Evolutionary conservation across 2,113 vertebrate species (phyloP).

Genomic region (Sitta europaea): DNA sequence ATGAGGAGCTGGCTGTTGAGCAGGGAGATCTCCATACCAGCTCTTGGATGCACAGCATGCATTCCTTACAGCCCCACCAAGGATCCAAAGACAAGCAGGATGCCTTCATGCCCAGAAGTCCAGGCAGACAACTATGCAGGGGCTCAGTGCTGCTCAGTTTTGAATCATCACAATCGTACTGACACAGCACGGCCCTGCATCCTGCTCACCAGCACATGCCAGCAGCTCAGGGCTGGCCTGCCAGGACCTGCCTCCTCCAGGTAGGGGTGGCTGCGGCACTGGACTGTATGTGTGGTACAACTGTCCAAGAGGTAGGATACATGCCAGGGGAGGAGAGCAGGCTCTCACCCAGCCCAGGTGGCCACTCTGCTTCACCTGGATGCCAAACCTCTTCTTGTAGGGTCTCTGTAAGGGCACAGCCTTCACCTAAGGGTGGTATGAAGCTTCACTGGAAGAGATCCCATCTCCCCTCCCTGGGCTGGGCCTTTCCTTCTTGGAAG

Average conservation of each 20-base stretch:
- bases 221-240: fast-evolving
- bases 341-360: not conserved
- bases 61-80: not conserved
- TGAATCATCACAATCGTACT: fast-evolving
- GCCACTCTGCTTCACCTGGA: not conserved
- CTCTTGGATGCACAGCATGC: not conserved
- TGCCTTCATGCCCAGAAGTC: fast-evolving
- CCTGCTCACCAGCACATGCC: fast-evolving
- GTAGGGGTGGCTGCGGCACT: fast-evolving
- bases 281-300: fast-evolving
- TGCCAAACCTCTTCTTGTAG: not conserved
- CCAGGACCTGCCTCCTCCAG: not conserved
- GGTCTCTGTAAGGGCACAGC: fast-evolving
- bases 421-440: fast-evolving
- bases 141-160: not conserved
- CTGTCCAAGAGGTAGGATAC: fast-evolving
- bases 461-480: not conserved
- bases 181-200: fast-evolving
- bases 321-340: not conserved
- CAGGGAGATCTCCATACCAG: not conserved
- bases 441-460: not conserved
- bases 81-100: not conserved
- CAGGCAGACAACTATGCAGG: not conserved
- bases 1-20: not conserved
- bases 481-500: not conserved